Base-by-base conservation (phyloP, 1,140 invertebrate species). In the Procambarus virginalis region DNA sequence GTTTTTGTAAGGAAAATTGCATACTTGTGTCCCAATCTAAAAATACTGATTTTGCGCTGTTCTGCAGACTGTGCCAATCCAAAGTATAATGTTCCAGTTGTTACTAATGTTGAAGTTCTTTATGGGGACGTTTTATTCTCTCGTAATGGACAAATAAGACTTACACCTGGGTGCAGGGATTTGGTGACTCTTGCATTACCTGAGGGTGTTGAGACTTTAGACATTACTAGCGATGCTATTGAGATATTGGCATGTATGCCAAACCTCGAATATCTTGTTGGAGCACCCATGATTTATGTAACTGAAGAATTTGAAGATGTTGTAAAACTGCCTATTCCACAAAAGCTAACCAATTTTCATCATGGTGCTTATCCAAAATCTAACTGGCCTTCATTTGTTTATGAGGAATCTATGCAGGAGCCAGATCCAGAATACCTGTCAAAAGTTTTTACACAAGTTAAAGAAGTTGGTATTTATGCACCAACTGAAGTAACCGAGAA, bases 261-360 rank as follows among this genome's bases (percentile, higher is more conserved):
- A n/a, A 83, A 89, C 64, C 86, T 89, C 20, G 51, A 89, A 68
- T 83, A 89, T 49, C 81, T 89, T 76, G 86, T 89, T 5, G 86
- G 86, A 58, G 86, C 51, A 0, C 86, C 86, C 6, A 89, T 89
- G 86, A 89, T 89, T 22, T 83, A 89, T 64, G 86, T 89, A n/a
- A 89, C 86, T 58, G 79, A 89, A 34, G 79, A 89, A 64, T 83
- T 89, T 83, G 86, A 89, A 34, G 79, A 89, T 60, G 60, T 82
- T 20, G 86, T 77, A n/a, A 58, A 49, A 20, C 60, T 83, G 10
- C 80, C 80, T 48, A 73, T 34, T 48, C 68, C 79, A 48, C 79
- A 55, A 14, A 89, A 89, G 64, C 49, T 89, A 5, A 89, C 73
- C 1, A 89, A 89, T 49, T 89, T 89, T 58, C 86, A 89, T 64